These are phyloP conservation scores for Horisme vitalbata DNA, from an alignment of 2,888 invertebrate species.

Conservation along the genomic window DNA sequence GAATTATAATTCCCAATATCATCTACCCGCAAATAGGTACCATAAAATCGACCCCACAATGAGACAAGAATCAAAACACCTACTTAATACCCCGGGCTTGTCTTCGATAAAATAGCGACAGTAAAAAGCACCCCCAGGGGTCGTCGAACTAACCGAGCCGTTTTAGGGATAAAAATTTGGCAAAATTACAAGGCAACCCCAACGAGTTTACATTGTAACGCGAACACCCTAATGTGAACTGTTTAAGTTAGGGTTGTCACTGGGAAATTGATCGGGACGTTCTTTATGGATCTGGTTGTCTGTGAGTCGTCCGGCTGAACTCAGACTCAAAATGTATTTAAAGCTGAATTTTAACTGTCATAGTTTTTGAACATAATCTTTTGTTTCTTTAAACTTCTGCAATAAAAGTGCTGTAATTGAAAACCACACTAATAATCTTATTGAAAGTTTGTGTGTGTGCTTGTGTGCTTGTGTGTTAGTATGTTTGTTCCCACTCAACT, in stretches of 20 bases:
- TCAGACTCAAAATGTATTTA: too few species aligned
- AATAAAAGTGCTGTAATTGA: too few species aligned
- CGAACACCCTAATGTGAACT: conserved; percentile 78
- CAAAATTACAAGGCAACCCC: conserved; percentile 80
- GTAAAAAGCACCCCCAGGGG: conserved; percentile 57
- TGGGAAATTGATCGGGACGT: conserved; percentile 5
- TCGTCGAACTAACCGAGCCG: conserved; percentile 57
- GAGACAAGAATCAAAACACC: conserved; percentile 55
- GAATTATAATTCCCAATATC: too few species aligned
- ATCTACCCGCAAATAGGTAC: neutral
- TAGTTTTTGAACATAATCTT: too few species aligned
- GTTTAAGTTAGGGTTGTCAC: conserved; percentile 67
- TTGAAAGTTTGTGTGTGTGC: too few species aligned
- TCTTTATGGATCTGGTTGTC: too few species aligned
- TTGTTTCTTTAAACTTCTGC: too few species aligned
- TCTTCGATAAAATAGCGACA: conserved; percentile 52
- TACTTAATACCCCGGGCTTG: conserved; percentile 58
- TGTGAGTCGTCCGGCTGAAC: too few species aligned
- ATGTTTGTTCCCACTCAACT: too few species aligned
- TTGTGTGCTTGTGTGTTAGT: too few species aligned
- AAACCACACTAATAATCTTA: too few species aligned
- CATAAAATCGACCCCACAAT: conserved; percentile 21
- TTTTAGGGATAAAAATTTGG: conserved; percentile 77
- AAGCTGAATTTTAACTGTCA: too few species aligned
- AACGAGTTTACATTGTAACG: conserved; percentile 77